These are phyloP conservation scores for Gymnocypris eckloni DNA, from an alignment of 2,797 vertebrate species.

Conservation along the genomic window DNA sequence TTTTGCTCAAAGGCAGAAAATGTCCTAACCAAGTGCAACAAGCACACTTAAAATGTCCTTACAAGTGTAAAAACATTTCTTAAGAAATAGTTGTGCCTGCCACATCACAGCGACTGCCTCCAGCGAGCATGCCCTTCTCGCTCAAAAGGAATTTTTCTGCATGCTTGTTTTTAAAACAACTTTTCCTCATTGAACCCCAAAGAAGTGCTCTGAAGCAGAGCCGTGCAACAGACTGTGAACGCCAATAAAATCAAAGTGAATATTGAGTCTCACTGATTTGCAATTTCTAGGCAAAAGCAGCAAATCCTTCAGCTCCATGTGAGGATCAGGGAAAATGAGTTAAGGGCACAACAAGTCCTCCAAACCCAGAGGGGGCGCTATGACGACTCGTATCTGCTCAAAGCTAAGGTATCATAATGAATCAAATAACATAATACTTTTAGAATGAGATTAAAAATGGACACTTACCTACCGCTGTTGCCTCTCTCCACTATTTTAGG, in stretches of 20 bases:
- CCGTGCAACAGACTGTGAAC: neutral
- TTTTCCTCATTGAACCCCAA: neutral
- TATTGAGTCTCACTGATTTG: slow-evolving; percentile 6
- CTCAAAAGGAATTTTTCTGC: slow-evolving; percentile 5
- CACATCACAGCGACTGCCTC: slow-evolving; percentile 23
- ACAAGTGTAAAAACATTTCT: slow-evolving; percentile 38
- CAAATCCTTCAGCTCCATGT: slow-evolving; percentile 91
- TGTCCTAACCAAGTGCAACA: slow-evolving; percentile 22
- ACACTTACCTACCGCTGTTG: neutral
- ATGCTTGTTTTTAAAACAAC: neutral
- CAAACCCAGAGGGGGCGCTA: slow-evolving; percentile 83
- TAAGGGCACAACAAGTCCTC: slow-evolving; percentile 87
- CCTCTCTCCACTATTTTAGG: slow-evolving; percentile 57
- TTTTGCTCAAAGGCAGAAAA: slow-evolving; percentile 40
- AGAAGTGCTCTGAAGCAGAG: neutral
- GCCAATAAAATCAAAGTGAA: slow-evolving; percentile 3
- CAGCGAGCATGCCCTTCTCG: neutral
- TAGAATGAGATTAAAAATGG: neutral
- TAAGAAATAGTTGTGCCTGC: neutral
- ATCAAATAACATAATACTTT: neutral
- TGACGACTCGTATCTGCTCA: slow-evolving; percentile 78
- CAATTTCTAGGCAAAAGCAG: slow-evolving; percentile 90
- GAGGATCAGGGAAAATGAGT: slow-evolving; percentile 90
- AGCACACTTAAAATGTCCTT: slow-evolving; percentile 24
- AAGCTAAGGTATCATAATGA: slow-evolving; percentile 79